Percentiles rank a stretch among this genome's conserved stretches.
These are phyloP conservation scores for Heliconius ismenius DNA, from an alignment of 2,888 invertebrate genomes.

Conservation along the genomic window DNA sequence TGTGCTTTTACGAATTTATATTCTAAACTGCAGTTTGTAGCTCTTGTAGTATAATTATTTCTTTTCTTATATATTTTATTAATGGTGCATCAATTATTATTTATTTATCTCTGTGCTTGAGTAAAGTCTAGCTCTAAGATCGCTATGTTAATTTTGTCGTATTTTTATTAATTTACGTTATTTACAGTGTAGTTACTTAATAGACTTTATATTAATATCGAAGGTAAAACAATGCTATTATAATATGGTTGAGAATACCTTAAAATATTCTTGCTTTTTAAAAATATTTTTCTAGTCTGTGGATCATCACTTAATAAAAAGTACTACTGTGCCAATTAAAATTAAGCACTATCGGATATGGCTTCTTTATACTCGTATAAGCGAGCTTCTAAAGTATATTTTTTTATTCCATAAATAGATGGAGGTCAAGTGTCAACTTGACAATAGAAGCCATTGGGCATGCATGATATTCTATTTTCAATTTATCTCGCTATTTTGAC, in stretches of 20 bases:
- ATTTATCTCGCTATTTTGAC: not conserved
- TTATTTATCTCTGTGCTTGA: not conserved
- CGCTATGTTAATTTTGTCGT: not conserved
- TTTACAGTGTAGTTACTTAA: too few species aligned
- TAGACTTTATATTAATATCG: too few species aligned
- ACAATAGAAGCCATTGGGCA: conserved; percentile 34
- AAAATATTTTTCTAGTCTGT: not conserved
- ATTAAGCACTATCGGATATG: conserved; percentile 5
- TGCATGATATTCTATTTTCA: conserved; percentile 17
- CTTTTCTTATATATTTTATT: not conserved
- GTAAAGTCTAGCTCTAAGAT: not conserved
- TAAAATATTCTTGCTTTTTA: too few species aligned
- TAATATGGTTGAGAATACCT: too few species aligned
- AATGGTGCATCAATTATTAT: not conserved
- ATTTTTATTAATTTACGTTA: too few species aligned
- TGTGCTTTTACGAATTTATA: not conserved
- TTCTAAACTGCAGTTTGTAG: not conserved
- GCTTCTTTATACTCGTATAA: not conserved
- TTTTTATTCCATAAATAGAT: conserved; percentile 34
- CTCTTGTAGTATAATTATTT: not conserved
- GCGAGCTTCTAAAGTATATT: conserved; percentile 25
- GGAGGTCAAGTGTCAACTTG: conserved; percentile 39
- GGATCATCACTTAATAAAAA: not conserved
- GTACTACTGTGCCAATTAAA: not conserved
- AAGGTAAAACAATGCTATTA: too few species aligned